Conservation (phyloP, 2,113 vertebrate genomes). For the Neodon shergylaensis region DNA sequence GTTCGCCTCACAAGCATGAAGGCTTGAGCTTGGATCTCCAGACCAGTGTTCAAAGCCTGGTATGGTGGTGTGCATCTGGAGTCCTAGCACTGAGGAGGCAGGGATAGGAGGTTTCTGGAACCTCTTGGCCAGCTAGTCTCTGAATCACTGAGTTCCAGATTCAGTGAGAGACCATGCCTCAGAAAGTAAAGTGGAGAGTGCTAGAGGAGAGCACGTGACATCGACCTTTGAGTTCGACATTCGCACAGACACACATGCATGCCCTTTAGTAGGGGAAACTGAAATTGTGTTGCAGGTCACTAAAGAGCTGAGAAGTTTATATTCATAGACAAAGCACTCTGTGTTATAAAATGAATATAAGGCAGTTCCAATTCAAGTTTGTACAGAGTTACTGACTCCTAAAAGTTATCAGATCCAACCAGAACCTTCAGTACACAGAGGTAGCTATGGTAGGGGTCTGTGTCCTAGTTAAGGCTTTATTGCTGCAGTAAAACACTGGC, state of each 20-base stretch:
- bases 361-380: not conserved
- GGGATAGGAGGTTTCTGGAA: not conserved
- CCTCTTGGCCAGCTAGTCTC: not conserved
- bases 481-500: not conserved
- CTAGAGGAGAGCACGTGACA: not conserved
- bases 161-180: not conserved
- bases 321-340: not conserved
- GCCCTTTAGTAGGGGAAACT: not conserved
- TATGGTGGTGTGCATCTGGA: not conserved
- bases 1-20: not conserved
- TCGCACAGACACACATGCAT: no score
- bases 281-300: conserved; percentile 1
- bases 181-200: not conserved
- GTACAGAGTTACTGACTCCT: not conserved
- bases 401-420: not conserved
- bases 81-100: not conserved
- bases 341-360: not conserved
- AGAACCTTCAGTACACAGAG: not conserved
- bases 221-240: not conserved
- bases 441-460: not conserved
- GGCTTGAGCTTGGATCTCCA: not conserved
- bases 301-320: conserved; percentile 18
- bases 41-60: not conserved
- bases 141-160: not conserved
- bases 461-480: not conserved